Conservation (phyloP, 2,113 vertebrate species). For the Hippocampus barbouri region DNA sequence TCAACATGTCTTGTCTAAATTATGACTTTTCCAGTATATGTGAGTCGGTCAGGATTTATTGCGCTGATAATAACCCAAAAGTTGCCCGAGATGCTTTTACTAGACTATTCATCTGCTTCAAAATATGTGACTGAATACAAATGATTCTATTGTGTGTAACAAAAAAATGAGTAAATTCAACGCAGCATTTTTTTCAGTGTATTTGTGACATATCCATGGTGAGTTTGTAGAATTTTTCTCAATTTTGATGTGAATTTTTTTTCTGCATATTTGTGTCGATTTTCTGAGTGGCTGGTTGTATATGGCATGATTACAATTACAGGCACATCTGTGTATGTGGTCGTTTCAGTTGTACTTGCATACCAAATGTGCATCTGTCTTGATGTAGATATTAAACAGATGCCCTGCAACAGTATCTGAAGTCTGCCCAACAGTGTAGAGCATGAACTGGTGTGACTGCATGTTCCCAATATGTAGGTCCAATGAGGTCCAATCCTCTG, state of each 20-base stretch:
- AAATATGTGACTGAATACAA: no score
- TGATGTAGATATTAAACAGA: constrained; percentile 12
- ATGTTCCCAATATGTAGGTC: constrained; percentile 65
- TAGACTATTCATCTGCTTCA: no score
- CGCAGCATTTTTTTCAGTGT: background rate
- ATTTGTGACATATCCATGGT: background rate
- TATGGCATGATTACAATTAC: constrained; percentile 17
- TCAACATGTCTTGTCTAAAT: no score
- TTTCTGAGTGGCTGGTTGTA: constrained; percentile 12
- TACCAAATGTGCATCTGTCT: constrained; percentile 27
- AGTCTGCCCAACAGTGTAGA: constrained; percentile 20
- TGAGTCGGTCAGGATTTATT: no score
- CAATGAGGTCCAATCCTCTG: constrained; percentile 68
- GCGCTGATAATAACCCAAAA: no score
- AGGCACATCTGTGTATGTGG: constrained; percentile 3
- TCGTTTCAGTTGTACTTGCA: constrained; percentile 12
- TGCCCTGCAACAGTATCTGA: constrained; percentile 8
- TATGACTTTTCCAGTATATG: no score
- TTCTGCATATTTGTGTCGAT: constrained; percentile 4
- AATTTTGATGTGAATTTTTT: constrained; percentile 10
- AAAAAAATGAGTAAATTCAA: background rate
- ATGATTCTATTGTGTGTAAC: no score
- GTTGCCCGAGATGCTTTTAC: no score
- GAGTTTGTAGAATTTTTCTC: background rate
- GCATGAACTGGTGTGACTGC: constrained; percentile 18